Evolutionary conservation across 2,888 invertebrate genomes (phyloP), one percentile per base, ranked within the genome.

Genomic region (Diaphora mendica): DNA sequence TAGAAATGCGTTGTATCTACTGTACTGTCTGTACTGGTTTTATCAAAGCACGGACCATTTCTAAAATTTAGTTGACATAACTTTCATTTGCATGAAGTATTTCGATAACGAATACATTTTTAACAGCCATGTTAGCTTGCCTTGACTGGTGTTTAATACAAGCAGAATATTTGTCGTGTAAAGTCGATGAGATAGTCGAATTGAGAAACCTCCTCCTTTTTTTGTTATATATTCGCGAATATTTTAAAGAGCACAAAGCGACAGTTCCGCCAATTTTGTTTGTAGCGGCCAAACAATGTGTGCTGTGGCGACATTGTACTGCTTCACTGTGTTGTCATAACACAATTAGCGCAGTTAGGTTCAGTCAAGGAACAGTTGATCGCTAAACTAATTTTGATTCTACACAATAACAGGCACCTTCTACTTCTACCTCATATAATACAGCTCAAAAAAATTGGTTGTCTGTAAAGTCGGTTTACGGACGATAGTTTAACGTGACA

Each of bases 241-340:
- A 51, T 68, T 17, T n/a, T 33, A 62, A 48, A n/a, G 33, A 64
- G 64, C 44, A 68, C 72, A 68, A 73, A 51, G 67, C 51, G 68
- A 71, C 65, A 35, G 74, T 76, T 78, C 76, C 74, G 73, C 70
- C 42, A 66, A 75, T 74, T 71, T 76, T 23, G 44, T 70, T 71
- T 73, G 77, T 82, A 79, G 74, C 75, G 67, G 74, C 51, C 20
- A 35, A 77, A 79, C 75, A 77, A 76, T 74, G 72, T 68, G 48
- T 67, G 68, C 62, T 75, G 73, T 55, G 73, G 35, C 62, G 64
- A 42, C 75, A 71, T 68, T 72, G 71, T 67, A 48, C 15, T 1
- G 26, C 39, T 23, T 17, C 26, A 35, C 35, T 64, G 20, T 35
- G 64, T 35, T 59, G 15, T 30, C 30, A 30, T 35, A 59, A 30